Evolutionary conservation across 1,140 invertebrate species (phyloP).

Genomic region (Leptinotarsa texana): DNA sequence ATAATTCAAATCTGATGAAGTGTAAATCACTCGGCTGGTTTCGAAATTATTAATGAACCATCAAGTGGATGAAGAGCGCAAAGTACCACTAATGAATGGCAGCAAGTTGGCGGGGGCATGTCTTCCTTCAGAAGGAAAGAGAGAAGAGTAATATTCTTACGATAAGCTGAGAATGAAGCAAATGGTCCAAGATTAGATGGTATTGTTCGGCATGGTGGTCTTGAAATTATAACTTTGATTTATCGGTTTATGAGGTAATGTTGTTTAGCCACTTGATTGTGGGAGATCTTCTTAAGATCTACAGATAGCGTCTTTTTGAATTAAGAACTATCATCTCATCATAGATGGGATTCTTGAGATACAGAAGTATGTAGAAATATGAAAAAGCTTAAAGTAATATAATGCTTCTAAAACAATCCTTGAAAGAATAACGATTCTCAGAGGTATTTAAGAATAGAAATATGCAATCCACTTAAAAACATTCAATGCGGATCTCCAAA

Average conservation of each 20-base stretch:
- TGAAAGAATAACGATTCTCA: too few species aligned
- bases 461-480: too few species aligned
- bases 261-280: too few species aligned
- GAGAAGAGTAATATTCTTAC: slow-evolving; percentile 25
- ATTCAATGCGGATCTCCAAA: too few species aligned
- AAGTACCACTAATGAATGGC: slow-evolving; percentile 35
- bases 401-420: too few species aligned
- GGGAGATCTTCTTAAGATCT: too few species aligned
- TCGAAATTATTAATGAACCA: slow-evolving; percentile 33
- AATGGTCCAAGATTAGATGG: slow-evolving; percentile 12
- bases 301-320: too few species aligned
- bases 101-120: slow-evolving; percentile 33
- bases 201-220: not conserved
- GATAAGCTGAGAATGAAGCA: slow-evolving; percentile 7
- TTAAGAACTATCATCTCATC: too few species aligned
- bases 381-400: too few species aligned
- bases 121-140: slow-evolving; percentile 28
- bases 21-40: slow-evolving; percentile 16
- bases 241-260: not conserved
- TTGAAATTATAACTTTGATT: not conserved
- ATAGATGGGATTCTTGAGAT: too few species aligned
- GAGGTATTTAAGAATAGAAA: too few species aligned
- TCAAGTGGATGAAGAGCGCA: slow-evolving; percentile 34
- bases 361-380: too few species aligned
- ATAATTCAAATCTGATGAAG: slow-evolving; percentile 20